phyloP scores from a whole-genome alignment of 2,888 invertebrate species.

The Tupiocoris notatus region DNA sequence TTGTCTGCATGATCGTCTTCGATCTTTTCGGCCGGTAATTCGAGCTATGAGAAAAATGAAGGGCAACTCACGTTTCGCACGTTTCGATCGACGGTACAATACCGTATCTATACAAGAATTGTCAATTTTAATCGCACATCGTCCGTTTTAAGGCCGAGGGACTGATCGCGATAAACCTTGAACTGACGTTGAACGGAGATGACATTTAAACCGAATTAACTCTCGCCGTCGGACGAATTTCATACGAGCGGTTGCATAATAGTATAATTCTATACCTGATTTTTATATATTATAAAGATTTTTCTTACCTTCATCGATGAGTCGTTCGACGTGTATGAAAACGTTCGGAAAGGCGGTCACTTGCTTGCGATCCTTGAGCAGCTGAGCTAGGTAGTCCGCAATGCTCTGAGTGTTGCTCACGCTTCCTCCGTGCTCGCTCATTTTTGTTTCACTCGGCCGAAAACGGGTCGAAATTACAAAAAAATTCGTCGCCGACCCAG shows the following conservation, averaged over 20 bases:
- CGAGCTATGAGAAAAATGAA: no score
- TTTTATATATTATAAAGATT: no score
- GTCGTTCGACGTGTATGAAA: slow-evolving; percentile 97
- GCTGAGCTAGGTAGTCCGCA: slow-evolving; percentile 99
- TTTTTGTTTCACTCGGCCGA: slow-evolving; percentile 35
- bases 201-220: no score
- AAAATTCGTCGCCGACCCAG: neutral
- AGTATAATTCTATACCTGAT: no score
- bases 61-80: no score
- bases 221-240: no score
- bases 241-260: no score
- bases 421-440: slow-evolving; percentile 49
- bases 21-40: no score
- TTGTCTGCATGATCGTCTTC: no score
- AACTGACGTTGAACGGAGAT: neutral
- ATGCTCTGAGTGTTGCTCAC: slow-evolving; percentile 82
- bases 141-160: neutral
- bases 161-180: neutral
- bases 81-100: no score
- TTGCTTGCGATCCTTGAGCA: slow-evolving; percentile 99
- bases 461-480: neutral
- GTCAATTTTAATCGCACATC: neutral
- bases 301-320: slow-evolving; percentile 94
- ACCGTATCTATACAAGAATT: neutral
- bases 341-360: slow-evolving; percentile 99